A percentile compares a stretch with the other conserved stretches of the same genome.
phyloP scores from a whole-genome alignment of 2,797 vertebrate genomes.

The Cygnus olor region DNA sequence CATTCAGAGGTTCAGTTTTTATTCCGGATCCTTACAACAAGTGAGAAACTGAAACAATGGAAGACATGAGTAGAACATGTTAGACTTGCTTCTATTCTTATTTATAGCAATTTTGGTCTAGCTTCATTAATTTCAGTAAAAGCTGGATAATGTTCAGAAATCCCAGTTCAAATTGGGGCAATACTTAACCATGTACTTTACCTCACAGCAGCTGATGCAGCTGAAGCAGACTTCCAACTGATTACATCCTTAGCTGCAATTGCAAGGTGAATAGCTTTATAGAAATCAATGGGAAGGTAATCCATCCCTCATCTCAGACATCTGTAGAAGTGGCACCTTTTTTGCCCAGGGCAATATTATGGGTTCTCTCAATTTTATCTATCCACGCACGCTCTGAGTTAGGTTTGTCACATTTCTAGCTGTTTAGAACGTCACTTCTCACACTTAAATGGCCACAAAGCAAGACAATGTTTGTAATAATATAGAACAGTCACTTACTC shows the following conservation, averaged over 20 bases:
- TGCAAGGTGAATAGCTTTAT: not conserved
- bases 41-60: not conserved
- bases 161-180: not conserved
- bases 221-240: not conserved
- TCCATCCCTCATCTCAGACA: not conserved
- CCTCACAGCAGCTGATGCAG: not conserved
- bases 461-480: constrained; percentile 48
- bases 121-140: not conserved
- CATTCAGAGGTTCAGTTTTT: not conserved
- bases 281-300: not conserved
- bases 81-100: not conserved
- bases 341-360: constrained; percentile 22
- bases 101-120: not conserved
- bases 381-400: not conserved
- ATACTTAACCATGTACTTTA: not conserved
- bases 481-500: constrained; percentile 62
- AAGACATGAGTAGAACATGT: not conserved
- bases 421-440: constrained; percentile 20
- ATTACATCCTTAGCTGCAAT: not conserved
- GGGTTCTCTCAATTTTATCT: constrained; percentile 24
- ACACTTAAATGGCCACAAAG: constrained; percentile 31
- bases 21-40: not conserved
- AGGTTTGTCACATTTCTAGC: constrained; percentile 44
- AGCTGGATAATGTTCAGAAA: not conserved
- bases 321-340: not conserved